Percentiles rank a stretch among this genome's conserved stretches.
Evolutionary conservation across 2,113 vertebrate genomes (phyloP).

Genomic region (Centropristis striata): DNA sequence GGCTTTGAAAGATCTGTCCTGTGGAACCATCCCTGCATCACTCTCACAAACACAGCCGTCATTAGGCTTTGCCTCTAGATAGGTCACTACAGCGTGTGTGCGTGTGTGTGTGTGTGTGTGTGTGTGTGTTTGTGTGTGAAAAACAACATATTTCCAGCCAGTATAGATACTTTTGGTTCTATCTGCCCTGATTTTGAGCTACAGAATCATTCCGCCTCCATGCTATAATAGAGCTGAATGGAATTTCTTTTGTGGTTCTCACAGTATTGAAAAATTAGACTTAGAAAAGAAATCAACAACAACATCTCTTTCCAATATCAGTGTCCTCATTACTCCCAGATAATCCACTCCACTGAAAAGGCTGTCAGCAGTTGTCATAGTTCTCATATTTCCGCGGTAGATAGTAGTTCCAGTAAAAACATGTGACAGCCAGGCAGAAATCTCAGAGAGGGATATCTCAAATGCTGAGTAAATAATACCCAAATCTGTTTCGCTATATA

Average conservation of each 20-base stretch:
- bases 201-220: background rate
- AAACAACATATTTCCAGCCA: background rate
- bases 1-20: constrained; percentile 28
- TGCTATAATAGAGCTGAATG: background rate
- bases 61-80: constrained; percentile 6
- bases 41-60: constrained; percentile 19
- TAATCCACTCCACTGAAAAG: constrained; percentile 17
- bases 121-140: background rate
- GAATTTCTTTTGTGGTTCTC: background rate
- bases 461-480: constrained; percentile 16
- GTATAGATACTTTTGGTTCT: background rate
- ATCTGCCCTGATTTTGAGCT: background rate
- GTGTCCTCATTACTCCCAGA: constrained; percentile 35
- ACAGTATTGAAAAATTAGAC: background rate
- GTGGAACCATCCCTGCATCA: constrained; percentile 7
- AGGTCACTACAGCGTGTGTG: constrained; percentile 3
- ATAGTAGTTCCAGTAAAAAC: background rate
- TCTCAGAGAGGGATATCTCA: background rate
- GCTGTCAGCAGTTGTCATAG: constrained; percentile 32
- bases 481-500: background rate
- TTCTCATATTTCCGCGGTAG: background rate
- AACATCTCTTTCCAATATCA: constrained; percentile 17
- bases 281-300: constrained; percentile 12
- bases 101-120: background rate
- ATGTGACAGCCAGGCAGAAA: background rate